Evolutionary conservation across 2,888 invertebrate genomes (phyloP), one percentile per base, ranked within the genome.

Genomic region (Zele albiditarsus): DNA sequence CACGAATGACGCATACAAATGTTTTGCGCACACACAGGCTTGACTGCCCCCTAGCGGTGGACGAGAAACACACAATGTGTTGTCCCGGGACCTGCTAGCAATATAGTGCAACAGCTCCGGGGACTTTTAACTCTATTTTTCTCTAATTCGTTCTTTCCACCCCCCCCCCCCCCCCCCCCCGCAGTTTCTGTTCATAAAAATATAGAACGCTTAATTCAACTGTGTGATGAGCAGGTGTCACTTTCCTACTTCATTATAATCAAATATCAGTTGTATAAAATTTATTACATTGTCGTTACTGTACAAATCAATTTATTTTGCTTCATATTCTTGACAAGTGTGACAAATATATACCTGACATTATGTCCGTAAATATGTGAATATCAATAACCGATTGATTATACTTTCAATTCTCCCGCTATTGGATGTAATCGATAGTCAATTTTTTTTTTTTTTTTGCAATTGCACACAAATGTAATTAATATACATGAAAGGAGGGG

Each of bases 41-140:
- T 53, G 20, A 53, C 42, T 33, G 31, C 33, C 58, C 70, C 70
- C 42, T 58, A 38, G 58, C 38, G 38, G 23, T 70, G 20, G 53
- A 42, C 31, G 28, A 58, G 27, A 31, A 20, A 28, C 25, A 31
- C 60, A 58, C 16, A 20, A 70, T 70, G 58, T 58, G 70, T 58
- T 49, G 49, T 62, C 71, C 62, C 49, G 71, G 71, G 71, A 71
- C 71, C 71, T 71, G 71, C 62, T 71, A 42, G 42, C 31, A 46
- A 38, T 57, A 62, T 49, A 46, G 58, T 62, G 62, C 71, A 71
- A 71, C 68, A 68, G 68, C 71, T 65, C 23, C 14, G 67, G 63
- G 38, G 38, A 66, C 27, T 42, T 60, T 73, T 42, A 31, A 49
- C 71, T 28, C 71, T 58, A 57, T 58, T 72, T 60, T 58, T 27